These are phyloP conservation scores for Triplophysa dalaica DNA, from an alignment of 2,113 vertebrate species.

Conservation along the genomic window DNA sequence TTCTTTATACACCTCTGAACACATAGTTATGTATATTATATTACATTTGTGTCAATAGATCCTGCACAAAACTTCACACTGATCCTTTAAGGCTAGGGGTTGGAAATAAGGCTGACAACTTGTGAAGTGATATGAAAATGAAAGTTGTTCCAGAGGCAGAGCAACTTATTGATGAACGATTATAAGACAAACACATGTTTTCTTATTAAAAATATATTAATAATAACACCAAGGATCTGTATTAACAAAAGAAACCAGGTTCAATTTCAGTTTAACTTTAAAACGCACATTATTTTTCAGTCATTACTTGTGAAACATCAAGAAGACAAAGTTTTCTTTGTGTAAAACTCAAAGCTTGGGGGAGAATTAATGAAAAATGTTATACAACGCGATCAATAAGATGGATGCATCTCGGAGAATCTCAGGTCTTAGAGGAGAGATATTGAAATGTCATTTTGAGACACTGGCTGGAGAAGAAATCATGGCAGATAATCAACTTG, in stretches of 20 bases:
- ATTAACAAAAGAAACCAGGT: background rate
- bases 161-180: background rate
- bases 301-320: background rate
- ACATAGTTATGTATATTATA: no score
- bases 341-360: background rate
- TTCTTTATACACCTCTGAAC: no score
- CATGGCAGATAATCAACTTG: slow-evolving; percentile 39
- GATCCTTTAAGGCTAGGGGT: no score
- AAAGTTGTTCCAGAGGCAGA: no score
- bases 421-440: slow-evolving; percentile 14
- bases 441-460: slow-evolving; percentile 44
- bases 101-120: no score
- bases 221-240: background rate
- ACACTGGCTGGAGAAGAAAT: slow-evolving; percentile 30
- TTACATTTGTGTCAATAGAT: no score
- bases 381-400: slow-evolving; percentile 15
- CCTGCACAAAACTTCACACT: no score
- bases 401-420: slow-evolving; percentile 14
- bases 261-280: background rate
- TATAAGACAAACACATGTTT: no score
- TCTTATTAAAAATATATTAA: no score
- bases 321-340: background rate
- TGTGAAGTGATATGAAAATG: no score
- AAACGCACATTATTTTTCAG: background rate
- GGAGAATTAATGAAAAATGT: slow-evolving; percentile 1